Conservation (phyloP, 2,113 vertebrate genomes). For the Myodes glareolus region DNA sequence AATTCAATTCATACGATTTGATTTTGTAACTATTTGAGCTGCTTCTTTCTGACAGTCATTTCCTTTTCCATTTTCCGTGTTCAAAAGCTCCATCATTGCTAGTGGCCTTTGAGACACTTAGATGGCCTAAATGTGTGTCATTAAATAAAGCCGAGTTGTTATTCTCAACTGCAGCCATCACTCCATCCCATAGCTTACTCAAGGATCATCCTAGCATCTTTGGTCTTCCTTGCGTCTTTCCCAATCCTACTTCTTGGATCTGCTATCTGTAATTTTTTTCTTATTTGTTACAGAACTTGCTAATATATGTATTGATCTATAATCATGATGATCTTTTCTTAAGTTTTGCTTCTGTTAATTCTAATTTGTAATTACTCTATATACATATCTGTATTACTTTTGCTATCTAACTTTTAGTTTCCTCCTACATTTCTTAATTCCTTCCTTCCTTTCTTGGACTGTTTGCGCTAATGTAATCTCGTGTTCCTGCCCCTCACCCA, state of each 20-base stretch:
- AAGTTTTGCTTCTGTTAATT: neutral
- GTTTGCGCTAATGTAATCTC: neutral
- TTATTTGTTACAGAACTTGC: neutral
- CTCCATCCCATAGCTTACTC: neutral
- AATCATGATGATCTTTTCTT: neutral
- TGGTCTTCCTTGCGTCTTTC: neutral
- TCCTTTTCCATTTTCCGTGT: neutral
- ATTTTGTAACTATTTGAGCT: neutral
- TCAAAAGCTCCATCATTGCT: neutral
- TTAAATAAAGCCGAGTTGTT: neutral
- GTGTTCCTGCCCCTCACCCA: neutral
- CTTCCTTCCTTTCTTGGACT: neutral
- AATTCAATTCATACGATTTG: neutral
- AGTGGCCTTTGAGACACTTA: neutral
- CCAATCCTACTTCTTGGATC: too few species aligned
- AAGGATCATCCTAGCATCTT: neutral
- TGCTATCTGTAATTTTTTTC: neutral
- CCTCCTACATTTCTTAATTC: neutral
- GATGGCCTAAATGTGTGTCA: neutral
- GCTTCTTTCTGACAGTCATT: slow-evolving; percentile 13
- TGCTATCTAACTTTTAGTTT: neutral
- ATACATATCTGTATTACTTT: neutral
- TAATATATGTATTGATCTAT: neutral
- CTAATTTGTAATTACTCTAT: neutral
- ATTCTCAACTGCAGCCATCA: neutral